Conservation (phyloP, 2,113 vertebrate species). For the Chionomys nivalis region DNA sequence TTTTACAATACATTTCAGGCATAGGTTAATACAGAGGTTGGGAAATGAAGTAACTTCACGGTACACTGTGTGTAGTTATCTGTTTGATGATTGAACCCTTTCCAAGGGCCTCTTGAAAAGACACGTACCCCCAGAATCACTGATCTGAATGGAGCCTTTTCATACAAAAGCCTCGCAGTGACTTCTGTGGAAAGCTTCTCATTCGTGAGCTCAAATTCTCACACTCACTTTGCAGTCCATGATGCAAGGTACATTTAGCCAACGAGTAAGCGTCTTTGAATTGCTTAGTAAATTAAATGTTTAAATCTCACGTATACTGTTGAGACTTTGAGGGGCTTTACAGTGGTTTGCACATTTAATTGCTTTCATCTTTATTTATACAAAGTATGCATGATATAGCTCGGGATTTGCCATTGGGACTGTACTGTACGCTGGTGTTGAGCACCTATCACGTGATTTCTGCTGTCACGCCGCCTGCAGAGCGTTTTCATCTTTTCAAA, state of each 20-base stretch:
- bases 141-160: conserved; percentile 49
- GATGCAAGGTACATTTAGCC: conserved; percentile 6
- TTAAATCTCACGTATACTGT: conserved; percentile 18
- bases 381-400: not conserved
- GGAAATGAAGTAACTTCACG: conserved; percentile 33
- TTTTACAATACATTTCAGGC: conserved; percentile 80
- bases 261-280: conserved; percentile 8
- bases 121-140: not conserved
- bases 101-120: conserved; percentile 66
- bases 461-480: not conserved
- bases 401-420: not conserved
- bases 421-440: not conserved
- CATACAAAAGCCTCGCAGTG: conserved; percentile 29
- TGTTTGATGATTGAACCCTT: conserved; percentile 56
- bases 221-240: conserved; percentile 24
- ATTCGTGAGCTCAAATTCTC: conserved; percentile 45
- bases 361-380: not conserved
- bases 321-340: conserved; percentile 5
- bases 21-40: conserved; percentile 66
- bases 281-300: conserved; percentile 46
- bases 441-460: not conserved
- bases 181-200: conserved; percentile 12
- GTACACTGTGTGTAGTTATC: conserved; percentile 37
- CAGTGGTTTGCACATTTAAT: conserved; percentile 9
- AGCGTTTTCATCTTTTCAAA: not conserved